Percentiles rank a stretch among this genome's conserved stretches.
Conservation (phyloP, 2,797 vertebrate genomes). For the Apogon talboti region DNA sequence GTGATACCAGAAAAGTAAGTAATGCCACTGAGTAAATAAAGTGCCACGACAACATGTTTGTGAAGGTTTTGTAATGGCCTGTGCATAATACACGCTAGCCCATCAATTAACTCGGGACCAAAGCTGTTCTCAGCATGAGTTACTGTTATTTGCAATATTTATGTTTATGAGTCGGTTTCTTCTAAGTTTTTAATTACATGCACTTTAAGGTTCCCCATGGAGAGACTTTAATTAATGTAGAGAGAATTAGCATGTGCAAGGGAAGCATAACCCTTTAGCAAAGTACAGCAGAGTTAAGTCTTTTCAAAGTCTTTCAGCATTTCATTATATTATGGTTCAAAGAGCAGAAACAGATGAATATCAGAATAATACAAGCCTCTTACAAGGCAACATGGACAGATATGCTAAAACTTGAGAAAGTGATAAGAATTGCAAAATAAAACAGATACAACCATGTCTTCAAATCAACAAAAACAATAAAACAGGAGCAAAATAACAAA, state of each 20-base stretch:
- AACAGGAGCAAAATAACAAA: conserved; percentile 25
- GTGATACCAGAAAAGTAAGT: not conserved
- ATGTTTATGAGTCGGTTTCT: conserved; percentile 37
- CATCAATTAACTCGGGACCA: conserved; percentile 22
- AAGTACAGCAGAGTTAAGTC: conserved; percentile 36
- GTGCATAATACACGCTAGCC: conserved; percentile 1
- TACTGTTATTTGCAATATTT: conserved; percentile 24
- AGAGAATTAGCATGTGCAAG: conserved; percentile 49
- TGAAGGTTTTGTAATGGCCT: conserved; percentile 12
- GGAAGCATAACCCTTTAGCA: conserved; percentile 28
- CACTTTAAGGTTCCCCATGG: conserved; percentile 44
- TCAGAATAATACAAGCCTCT: too few relatives aligned
- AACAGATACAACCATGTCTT: not conserved
- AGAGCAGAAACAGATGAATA: too few relatives aligned
- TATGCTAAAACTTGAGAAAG: conserved; percentile 2
- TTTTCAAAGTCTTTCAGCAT: too few relatives aligned
- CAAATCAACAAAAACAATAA: conserved; percentile 13
- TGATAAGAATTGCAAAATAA: not conserved
- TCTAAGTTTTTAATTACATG: conserved; percentile 49
- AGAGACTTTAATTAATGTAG: conserved; percentile 58
- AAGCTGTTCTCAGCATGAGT: conserved; percentile 21
- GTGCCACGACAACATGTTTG: conserved; percentile 9
- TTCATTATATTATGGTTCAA: too few relatives aligned
- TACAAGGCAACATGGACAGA: too few relatives aligned
- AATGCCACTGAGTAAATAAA: conserved; percentile 16